phyloP scores from a whole-genome alignment of 2,888 invertebrate species.

The Cerceris rybyensis region DNA sequence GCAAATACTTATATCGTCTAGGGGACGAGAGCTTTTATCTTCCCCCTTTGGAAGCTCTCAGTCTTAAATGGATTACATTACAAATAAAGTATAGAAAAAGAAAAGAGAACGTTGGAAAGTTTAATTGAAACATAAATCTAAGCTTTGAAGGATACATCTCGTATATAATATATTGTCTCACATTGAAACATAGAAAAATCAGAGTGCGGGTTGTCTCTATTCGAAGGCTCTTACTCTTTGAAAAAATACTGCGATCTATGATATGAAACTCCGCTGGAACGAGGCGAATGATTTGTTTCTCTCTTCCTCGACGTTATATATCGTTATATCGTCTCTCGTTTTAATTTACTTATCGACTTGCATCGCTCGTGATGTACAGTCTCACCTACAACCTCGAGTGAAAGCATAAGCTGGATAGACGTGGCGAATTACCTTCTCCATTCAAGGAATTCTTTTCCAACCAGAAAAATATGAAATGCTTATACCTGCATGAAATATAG shows the following conservation, averaged over 20 bases:
- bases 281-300: slow-evolving; percentile 32
- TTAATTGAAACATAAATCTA: no score
- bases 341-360: background rate
- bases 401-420: slow-evolving; percentile 53
- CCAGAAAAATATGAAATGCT: slow-evolving; percentile 64
- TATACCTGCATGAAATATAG: slow-evolving; percentile 64
- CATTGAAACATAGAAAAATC: slow-evolving; percentile 56
- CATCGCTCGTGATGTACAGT: background rate
- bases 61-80: no score
- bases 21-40: no score
- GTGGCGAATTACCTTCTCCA: slow-evolving; percentile 17
- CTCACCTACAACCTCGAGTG: slow-evolving; percentile 9
- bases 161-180: slow-evolving; percentile 56
- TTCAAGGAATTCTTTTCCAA: slow-evolving; percentile 32
- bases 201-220: slow-evolving; percentile 40
- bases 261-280: slow-evolving; percentile 60
- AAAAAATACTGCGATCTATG: slow-evolving; percentile 72
- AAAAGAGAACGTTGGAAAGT: no score
- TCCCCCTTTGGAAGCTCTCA: no score
- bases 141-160: no score
- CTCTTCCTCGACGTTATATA: slow-evolving; percentile 17
- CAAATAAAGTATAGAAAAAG: no score
- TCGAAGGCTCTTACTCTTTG: slow-evolving; percentile 59
- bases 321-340: background rate
- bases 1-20: no score